Evolutionary conservation across 2,888 invertebrate species (phyloP).

Genomic region (Junonia oenone): DNA sequence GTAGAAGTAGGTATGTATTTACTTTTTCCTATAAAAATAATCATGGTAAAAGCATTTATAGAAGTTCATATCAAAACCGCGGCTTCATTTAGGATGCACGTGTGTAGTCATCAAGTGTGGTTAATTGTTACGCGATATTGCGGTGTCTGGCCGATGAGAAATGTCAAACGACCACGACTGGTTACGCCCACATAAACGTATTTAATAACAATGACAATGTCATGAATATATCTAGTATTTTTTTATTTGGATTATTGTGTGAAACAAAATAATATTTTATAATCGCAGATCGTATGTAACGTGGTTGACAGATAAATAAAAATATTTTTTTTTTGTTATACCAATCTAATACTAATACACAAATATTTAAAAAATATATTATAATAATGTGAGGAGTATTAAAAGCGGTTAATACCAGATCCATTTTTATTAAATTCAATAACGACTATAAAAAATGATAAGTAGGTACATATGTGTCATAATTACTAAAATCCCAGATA

Average conservation of each 20-base stretch:
- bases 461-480: too few relatives aligned
- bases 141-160: constrained; percentile 15
- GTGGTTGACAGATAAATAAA: too few relatives aligned
- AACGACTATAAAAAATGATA: too few relatives aligned
- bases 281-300: too few relatives aligned
- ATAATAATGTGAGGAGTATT: too few relatives aligned
- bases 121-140: constrained; percentile 14
- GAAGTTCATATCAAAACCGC: neutral
- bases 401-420: too few relatives aligned
- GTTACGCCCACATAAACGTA: constrained; percentile 23
- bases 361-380: too few relatives aligned
- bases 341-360: too few relatives aligned
- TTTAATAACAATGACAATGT: constrained; percentile 21
- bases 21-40: neutral
- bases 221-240: constrained; percentile 9
- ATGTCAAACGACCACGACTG: constrained; percentile 17
- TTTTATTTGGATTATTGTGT: neutral
- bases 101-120: neutral
- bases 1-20: neutral
- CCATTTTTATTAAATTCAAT: too few relatives aligned
- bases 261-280: too few relatives aligned
- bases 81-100: neutral
- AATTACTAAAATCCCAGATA: neutral
- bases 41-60: neutral
- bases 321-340: too few relatives aligned